These are phyloP conservation scores for Anoplius nigerrimus DNA, from an alignment of 2,888 invertebrate genomes.

Conservation along the genomic window DNA sequence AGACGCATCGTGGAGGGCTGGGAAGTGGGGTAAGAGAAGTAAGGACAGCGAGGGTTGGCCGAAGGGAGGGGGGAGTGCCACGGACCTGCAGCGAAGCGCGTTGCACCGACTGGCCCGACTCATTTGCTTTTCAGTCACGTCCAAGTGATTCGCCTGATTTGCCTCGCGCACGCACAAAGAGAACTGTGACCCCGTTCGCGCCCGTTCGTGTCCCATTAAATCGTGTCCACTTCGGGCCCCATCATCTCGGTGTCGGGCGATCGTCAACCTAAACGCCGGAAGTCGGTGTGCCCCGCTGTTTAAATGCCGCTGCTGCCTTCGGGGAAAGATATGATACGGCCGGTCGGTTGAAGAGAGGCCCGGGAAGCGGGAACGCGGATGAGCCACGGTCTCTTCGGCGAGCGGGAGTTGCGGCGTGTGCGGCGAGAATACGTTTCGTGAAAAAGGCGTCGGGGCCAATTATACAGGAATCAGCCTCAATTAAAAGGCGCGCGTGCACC, in stretches of 20 bases:
- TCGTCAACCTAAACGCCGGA: background rate
- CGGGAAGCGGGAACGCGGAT: background rate
- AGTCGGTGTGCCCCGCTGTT: background rate
- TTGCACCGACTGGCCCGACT: conserved; percentile 36
- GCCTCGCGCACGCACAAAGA: conserved; percentile 23
- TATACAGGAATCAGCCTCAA: conserved; percentile 49
- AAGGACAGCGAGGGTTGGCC: background rate
- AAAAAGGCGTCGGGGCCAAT: conserved; percentile 48
- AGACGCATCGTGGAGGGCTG: conserved; percentile 18
- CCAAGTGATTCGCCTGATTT: conserved; percentile 30
- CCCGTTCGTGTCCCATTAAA: conserved; percentile 8
- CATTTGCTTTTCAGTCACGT: conserved; percentile 53
- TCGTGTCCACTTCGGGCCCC: conserved; percentile 12
- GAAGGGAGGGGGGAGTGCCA: conserved; percentile 26
- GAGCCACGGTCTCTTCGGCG: background rate
- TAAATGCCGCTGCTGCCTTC: background rate
- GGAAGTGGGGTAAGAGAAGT: conserved; percentile 39
- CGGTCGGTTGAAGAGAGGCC: background rate
- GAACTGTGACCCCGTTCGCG: conserved; percentile 19
- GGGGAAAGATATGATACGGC: background rate
- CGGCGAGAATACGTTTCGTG: conserved; percentile 6
- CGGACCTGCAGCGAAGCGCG: conserved; percentile 32
- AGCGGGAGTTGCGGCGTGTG: background rate
- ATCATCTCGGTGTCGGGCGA: background rate
- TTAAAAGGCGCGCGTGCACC: conserved; percentile 43